Percentiles rank a stretch among this genome's conserved stretches.
Evolutionary conservation across 2,113 vertebrate genomes (phyloP).

Genomic region (Globicephala melas): DNA sequence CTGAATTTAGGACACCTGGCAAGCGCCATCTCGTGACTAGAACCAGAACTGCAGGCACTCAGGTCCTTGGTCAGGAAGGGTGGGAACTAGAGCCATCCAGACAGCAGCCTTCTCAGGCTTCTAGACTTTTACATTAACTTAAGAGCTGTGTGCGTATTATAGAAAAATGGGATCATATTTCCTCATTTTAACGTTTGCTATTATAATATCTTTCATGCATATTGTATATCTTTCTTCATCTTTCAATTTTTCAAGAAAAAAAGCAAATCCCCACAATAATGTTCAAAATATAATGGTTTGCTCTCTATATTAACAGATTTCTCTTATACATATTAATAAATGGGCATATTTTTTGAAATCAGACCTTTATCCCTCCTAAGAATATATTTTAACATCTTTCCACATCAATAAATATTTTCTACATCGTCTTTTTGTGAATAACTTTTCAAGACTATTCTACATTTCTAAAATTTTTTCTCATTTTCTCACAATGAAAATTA

Average conservation of each 20-base stretch:
- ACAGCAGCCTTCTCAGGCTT: neutral
- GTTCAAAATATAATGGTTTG: slow-evolving; percentile 15
- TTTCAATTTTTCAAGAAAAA: slow-evolving; percentile 23
- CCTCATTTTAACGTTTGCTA: neutral
- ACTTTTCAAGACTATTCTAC: neutral
- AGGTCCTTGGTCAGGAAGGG: neutral
- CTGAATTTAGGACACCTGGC: neutral
- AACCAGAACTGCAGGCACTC: slow-evolving; percentile 32
- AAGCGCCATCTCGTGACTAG: slow-evolving; percentile 55
- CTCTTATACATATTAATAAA: neutral
- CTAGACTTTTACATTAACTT: neutral
- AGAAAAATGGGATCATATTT: neutral
- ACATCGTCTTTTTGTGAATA: neutral
- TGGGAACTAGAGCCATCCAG: neutral
- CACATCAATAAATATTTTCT: neutral
- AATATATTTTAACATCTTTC: neutral
- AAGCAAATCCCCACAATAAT: slow-evolving; percentile 4
- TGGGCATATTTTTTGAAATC: neutral
- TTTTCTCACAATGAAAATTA: neutral
- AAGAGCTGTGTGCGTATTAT: neutral
- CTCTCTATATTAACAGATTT: neutral
- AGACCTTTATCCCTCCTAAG: neutral
- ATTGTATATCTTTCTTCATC: neutral
- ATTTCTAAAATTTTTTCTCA: slow-evolving; percentile 6
- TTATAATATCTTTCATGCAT: neutral